These are phyloP conservation scores for Diaprepes abbreviatus DNA, from an alignment of 2,888 invertebrate species.

Conservation along the genomic window DNA sequence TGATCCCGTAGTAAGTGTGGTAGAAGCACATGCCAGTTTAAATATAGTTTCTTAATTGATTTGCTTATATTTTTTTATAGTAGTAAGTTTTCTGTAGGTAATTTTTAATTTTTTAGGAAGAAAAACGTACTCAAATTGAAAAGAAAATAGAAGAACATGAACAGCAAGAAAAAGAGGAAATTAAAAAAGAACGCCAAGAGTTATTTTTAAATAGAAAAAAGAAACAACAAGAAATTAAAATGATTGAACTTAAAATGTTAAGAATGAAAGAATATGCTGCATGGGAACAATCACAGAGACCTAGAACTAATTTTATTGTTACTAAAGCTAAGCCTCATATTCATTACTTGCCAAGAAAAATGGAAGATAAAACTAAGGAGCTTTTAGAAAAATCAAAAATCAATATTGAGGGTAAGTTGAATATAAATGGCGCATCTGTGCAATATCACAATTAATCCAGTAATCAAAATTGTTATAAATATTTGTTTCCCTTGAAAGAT, in stretches of 20 bases:
- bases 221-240: constrained; percentile 89
- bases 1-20: no score
- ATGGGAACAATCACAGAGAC: constrained; percentile 86
- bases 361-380: constrained; percentile 78
- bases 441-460: no score
- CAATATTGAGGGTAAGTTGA: constrained; percentile 75
- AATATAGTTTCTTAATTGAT: no score
- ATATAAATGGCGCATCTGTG: no score
- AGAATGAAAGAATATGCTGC: constrained; percentile 89
- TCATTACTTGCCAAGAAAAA: constrained; percentile 88
- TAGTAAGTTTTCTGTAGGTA: no score
- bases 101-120: constrained; percentile 72
- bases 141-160: constrained; percentile 94
- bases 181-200: constrained; percentile 85
- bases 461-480: no score
- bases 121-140: constrained; percentile 89
- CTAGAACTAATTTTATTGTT: constrained; percentile 85
- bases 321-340: constrained; percentile 90
- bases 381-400: constrained; percentile 76
- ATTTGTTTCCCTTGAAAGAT: no score
- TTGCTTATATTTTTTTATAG: no score
- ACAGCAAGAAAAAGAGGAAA: constrained; percentile 86
- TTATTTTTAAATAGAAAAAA: constrained; percentile 88
- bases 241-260: constrained; percentile 91
- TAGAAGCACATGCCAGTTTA: no score